Evolutionary conservation across 2,113 vertebrate species (phyloP).

Genomic region (Oenanthe melanoleuca): DNA sequence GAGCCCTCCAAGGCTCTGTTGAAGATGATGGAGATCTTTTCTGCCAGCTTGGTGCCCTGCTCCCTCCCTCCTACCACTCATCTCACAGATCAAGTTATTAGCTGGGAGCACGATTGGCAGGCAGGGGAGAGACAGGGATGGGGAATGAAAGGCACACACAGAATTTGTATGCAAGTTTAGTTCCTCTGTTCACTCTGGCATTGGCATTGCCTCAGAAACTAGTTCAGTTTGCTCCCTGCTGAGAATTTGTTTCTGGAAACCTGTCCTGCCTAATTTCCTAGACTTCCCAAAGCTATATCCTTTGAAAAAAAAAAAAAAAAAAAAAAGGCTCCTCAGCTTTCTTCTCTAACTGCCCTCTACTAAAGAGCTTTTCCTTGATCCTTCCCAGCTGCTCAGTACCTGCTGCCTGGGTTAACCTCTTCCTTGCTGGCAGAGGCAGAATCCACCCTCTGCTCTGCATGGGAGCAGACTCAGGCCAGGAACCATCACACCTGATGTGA

Average conservation of each 20-base stretch:
- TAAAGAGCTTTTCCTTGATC: background rate
- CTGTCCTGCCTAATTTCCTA: conserved; percentile 46
- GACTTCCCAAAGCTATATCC: background rate
- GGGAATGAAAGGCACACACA: conserved; percentile 19
- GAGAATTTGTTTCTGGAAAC: conserved; percentile 38
- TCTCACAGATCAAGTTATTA: background rate
- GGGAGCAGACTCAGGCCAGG: background rate
- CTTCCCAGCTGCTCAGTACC: background rate
- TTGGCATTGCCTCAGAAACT: conserved; percentile 22
- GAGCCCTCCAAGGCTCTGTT: background rate
- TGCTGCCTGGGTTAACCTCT: background rate
- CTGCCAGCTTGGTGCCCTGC: conserved; percentile 14
- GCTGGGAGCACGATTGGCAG: background rate
- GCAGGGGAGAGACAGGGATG: background rate
- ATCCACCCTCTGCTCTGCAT: background rate
- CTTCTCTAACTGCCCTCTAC: background rate
- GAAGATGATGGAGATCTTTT: conserved; percentile 21
- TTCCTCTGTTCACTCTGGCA: background rate
- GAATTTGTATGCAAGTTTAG: conserved; percentile 16
- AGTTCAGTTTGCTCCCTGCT: background rate
- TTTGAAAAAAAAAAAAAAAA: background rate
- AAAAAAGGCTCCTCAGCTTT: background rate
- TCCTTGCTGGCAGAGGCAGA: background rate
- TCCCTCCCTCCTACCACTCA: background rate
- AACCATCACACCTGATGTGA: background rate